These are phyloP conservation scores for Hycleus cichorii DNA, from an alignment of 1,140 invertebrate genomes.

Conservation along the genomic window DNA sequence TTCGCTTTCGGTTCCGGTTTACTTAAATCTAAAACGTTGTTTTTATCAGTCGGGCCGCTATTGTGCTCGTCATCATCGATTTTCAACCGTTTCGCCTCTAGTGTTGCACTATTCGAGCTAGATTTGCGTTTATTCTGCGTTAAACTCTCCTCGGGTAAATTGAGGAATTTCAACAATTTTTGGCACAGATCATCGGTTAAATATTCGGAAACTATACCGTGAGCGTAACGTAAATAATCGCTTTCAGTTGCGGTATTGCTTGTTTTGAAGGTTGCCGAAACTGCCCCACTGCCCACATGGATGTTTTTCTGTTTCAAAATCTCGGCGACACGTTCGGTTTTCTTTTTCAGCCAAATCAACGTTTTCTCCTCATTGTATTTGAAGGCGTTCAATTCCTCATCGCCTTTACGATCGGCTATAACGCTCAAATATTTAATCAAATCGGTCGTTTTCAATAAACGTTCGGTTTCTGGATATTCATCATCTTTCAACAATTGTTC, in stretches of 20 bases:
- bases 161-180: conserved; percentile 52
- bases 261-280: conserved; percentile 55
- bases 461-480: conserved; percentile 51
- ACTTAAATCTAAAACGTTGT: conserved; percentile 34
- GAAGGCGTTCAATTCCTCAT: conserved; percentile 61
- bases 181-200: conserved; percentile 55
- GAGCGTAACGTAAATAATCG: conserved; percentile 62
- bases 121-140: conserved; percentile 48
- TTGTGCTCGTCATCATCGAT: conserved; percentile 35
- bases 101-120: conserved; percentile 21
- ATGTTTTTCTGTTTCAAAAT: conserved; percentile 60
- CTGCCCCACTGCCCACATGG: conserved; percentile 58
- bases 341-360: conserved; percentile 61
- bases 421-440: conserved; percentile 46
- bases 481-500: conserved; percentile 60
- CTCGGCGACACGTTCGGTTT: conserved; percentile 54
- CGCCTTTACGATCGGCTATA: conserved; percentile 61
- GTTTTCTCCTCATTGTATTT: conserved; percentile 73
- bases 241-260: conserved; percentile 26
- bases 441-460: conserved; percentile 42
- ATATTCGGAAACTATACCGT: conserved; percentile 63
- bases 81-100: conserved; percentile 21
- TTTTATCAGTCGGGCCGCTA: conserved; percentile 4
- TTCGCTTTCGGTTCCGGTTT: conserved; percentile 30
- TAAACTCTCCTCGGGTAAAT: conserved; percentile 52